Evolutionary conservation across 2,888 invertebrate genomes (phyloP).

Genomic region (Drosophila seclusa): DNA sequence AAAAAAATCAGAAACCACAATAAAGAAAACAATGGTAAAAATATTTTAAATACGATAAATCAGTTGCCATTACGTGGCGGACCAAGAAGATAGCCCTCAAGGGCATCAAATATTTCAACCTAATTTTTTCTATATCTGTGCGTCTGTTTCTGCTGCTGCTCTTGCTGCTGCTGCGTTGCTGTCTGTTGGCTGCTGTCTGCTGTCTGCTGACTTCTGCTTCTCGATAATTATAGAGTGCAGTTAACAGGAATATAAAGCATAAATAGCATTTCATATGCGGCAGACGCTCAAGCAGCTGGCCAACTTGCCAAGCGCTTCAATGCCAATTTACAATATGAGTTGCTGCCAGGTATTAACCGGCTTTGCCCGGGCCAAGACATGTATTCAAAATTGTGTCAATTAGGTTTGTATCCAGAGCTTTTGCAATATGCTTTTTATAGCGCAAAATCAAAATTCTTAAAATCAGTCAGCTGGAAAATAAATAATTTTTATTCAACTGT

Average conservation of each 20-base stretch:
- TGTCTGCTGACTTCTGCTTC: constrained; percentile 35
- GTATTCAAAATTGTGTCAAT: not conserved
- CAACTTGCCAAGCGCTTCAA: constrained; percentile 17
- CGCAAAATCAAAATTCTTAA: not conserved
- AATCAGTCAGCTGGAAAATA: not conserved
- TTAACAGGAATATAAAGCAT: constrained; percentile 66
- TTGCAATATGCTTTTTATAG: not conserved
- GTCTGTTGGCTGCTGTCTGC: not conserved
- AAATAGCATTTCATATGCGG: constrained; percentile 60
- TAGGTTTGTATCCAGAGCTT: not conserved
- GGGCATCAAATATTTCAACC: constrained; percentile 50
- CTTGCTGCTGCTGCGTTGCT: not conserved
- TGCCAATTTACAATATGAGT: constrained; percentile 43
- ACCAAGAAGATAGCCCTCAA: constrained; percentile 38
- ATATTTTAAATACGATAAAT: constrained; percentile 64
- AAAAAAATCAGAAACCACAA: not conserved
- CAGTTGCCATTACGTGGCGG: constrained; percentile 54
- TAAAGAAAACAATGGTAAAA: constrained; percentile 9
- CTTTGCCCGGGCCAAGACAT: constrained; percentile 1
- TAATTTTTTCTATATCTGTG: constrained; percentile 16
- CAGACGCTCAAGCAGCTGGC: constrained; percentile 52
- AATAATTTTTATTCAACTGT: not conserved
- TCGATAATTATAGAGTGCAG: constrained; percentile 64
- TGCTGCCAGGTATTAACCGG: constrained; percentile 7
- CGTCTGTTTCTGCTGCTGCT: not conserved